Base-by-base conservation (phyloP, 2,888 invertebrate genomes). In the Xestobium rufovillosum region DNA sequence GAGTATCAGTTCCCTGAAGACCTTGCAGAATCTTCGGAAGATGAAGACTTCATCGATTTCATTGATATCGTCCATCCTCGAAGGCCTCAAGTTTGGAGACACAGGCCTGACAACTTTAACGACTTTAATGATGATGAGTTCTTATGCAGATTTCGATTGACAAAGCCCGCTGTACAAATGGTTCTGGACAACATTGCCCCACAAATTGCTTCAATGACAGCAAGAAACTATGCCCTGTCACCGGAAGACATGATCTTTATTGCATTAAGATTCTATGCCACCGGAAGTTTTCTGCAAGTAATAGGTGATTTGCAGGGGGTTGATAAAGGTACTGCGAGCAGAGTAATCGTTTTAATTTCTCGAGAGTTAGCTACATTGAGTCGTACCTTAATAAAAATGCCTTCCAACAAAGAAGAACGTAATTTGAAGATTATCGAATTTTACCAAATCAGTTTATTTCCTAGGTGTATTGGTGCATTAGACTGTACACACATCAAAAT, bases 401-500 rank as follows among this genome's bases (percentile, higher is more conserved):
- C 39, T 6, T 12, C 14, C 15, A 38, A 31, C 12, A 9, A 8
- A 17, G 31, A 34, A n/a, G 38, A 41, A 39, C 15, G n/a, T 15
- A 8, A 6, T 14, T 11, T 6, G n/a, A 16, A n/a, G n/a, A 19
- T 3, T 6, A 17, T 14, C 30, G 33, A 17, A 14, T 41, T 43
- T 38, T 41, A 41, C 15, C 31, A 32, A 12, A 43, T 41, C n/a
- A 27, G 30, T 9, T 6, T 16, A 14, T 43, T 43, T 31, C 38
- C 43, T 10, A 31, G 28, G 11, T 26, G 29, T 14, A 15, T 43
- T 11, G 41, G 41, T 11, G 38, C 38, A 14, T 6, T 43, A 10
- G 43, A 41, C 16, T 41, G 43, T 17, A 37, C 37, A 8, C 37
- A 40, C 19, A 17, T 35, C 3, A 31, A 26, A 32, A 38, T 43